Conservation (phyloP, 2,888 invertebrate genomes). For the Volucella inanis region DNA sequence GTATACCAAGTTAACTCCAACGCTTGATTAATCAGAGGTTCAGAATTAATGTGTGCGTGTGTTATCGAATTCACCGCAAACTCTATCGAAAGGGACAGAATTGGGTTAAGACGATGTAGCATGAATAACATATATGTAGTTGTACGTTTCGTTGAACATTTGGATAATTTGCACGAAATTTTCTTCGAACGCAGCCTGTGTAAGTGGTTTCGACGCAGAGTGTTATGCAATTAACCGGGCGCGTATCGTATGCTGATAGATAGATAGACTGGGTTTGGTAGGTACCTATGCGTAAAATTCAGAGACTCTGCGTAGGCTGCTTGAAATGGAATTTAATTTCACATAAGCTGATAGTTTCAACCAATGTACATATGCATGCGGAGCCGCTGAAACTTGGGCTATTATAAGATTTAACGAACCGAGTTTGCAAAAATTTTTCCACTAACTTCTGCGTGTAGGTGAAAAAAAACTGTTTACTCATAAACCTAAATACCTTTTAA, state of each 20-base stretch:
- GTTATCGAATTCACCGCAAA: constrained; percentile 67
- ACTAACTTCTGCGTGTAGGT: no score
- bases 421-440: no score
- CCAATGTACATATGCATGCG: neutral
- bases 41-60: constrained; percentile 40
- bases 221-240: constrained; percentile 55
- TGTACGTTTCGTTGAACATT: constrained; percentile 36
- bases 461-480: no score
- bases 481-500: no score
- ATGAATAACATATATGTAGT: neutral
- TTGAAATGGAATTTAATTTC: constrained; percentile 48
- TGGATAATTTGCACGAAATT: constrained; percentile 45
- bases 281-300: constrained; percentile 53
- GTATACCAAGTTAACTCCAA: constrained; percentile 59
- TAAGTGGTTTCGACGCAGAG: constrained; percentile 38
- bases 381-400: no score
- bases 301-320: constrained; percentile 43
- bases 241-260: constrained; percentile 44
- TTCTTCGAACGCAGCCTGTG: constrained; percentile 24
- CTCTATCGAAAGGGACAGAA: constrained; percentile 72
- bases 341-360: neutral
- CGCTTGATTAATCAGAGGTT: constrained; percentile 68
- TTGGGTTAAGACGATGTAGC: constrained; percentile 65
- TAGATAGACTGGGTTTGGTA: constrained; percentile 41
- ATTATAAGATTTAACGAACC: no score